A percentile compares a stretch with the other conserved stretches of the same genome.
Evolutionary conservation across 2,797 vertebrate genomes (phyloP).

Genomic region (Amazona finschi): DNA sequence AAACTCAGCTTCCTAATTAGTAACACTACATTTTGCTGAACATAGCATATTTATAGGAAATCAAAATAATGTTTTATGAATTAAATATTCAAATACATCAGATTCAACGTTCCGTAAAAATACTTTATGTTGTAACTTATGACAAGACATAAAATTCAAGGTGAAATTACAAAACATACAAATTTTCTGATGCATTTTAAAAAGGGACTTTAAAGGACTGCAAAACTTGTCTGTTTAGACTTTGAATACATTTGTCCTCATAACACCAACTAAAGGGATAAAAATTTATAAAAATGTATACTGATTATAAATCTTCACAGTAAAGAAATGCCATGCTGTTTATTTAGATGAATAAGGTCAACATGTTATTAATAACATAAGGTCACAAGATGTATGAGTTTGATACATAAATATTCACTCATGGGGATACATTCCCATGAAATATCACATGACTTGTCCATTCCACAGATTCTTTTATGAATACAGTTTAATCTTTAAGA

Average conservation of each 20-base stretch:
- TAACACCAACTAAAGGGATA: neutral
- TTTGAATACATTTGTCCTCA: neutral
- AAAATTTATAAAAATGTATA: neutral
- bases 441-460: neutral
- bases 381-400: constrained; percentile 19
- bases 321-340: neutral
- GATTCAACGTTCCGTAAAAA: constrained; percentile 3
- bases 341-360: constrained; percentile 27
- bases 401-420: constrained; percentile 8
- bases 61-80: constrained; percentile 20
- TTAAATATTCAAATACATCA: constrained; percentile 42
- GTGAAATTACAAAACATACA: neutral
- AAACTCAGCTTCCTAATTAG: constrained; percentile 47
- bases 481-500: constrained; percentile 5
- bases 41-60: neutral
- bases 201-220: neutral
- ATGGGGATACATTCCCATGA: neutral
- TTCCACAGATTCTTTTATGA: neutral
- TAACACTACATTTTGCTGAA: constrained; percentile 16
- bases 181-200: neutral
- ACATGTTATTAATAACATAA: neutral
- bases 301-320: neutral
- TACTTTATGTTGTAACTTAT: neutral
- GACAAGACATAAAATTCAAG: neutral
- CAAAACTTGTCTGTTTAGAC: neutral